Percentiles rank a stretch among this genome's conserved stretches.
Conservation (phyloP, 2,797 vertebrate genomes). For the Acipenser ruthenus region DNA sequence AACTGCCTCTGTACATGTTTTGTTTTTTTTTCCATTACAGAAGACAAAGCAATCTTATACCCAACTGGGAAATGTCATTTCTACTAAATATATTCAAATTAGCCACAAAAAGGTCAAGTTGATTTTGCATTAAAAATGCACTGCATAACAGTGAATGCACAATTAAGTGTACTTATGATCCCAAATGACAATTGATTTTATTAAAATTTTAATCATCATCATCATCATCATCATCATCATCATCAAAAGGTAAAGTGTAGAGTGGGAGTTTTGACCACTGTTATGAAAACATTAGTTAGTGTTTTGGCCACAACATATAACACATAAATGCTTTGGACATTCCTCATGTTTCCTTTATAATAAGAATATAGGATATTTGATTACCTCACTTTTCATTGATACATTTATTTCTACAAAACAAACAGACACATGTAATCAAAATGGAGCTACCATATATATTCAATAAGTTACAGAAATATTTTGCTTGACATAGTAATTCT, state of each 20-base stretch:
- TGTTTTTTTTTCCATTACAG: neutral
- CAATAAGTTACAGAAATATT: too few relatives aligned
- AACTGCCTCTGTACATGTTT: neutral
- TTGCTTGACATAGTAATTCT: too few relatives aligned
- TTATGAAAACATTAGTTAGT: constrained; percentile 12
- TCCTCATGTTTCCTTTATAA: too few relatives aligned
- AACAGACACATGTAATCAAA: too few relatives aligned
- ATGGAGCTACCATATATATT: too few relatives aligned
- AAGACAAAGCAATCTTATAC: constrained; percentile 7
- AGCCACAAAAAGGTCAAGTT: constrained; percentile 16
- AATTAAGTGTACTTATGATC: constrained; percentile 2
- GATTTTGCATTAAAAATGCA: constrained; percentile 12
- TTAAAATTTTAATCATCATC: neutral
- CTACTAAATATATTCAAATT: constrained; percentile 15
- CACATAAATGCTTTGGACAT: too few relatives aligned
- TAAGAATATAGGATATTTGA: too few relatives aligned
- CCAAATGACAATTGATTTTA: neutral
- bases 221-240: neutral
- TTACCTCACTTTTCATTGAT: too few relatives aligned
- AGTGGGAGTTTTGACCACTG: constrained; percentile 1
- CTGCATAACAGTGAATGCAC: constrained; percentile 1
- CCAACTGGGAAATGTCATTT: constrained; percentile 8
- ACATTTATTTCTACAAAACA: too few relatives aligned
- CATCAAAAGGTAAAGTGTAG: neutral
- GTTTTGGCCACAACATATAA: too few relatives aligned